Conservation (phyloP, 2,888 invertebrate species). For the Gerosis bhagava region DNA sequence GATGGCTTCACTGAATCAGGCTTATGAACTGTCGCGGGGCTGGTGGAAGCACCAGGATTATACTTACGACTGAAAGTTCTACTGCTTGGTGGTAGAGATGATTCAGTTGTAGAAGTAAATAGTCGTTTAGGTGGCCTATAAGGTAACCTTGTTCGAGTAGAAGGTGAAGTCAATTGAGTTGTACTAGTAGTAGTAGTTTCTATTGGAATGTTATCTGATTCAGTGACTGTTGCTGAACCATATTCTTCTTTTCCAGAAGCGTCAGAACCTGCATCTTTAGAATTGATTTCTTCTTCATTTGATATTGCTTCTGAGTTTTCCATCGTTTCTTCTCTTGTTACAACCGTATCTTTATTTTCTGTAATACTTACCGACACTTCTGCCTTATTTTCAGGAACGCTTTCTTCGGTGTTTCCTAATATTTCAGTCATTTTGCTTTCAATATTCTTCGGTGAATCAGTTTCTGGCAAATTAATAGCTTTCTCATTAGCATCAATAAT, state of each 20-base stretch:
- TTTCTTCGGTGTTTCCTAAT: background rate
- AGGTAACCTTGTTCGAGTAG: slow-evolving; percentile 58
- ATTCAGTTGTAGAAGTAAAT: slow-evolving; percentile 69
- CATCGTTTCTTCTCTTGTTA: background rate
- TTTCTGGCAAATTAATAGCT: slow-evolving; percentile 49
- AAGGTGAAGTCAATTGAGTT: slow-evolving; percentile 45
- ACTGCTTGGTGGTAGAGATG: slow-evolving; percentile 57
- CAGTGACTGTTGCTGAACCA: slow-evolving; percentile 1
- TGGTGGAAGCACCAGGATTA: slow-evolving; percentile 72
- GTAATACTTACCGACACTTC: slow-evolving; percentile 1
- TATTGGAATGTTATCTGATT: background rate
- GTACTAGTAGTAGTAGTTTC: slow-evolving; percentile 58
- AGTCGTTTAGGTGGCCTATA: slow-evolving; percentile 66
- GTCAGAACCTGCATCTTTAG: background rate
- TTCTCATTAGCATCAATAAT: slow-evolving; percentile 47
- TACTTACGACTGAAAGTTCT: slow-evolving; percentile 74
- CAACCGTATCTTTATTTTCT: background rate
- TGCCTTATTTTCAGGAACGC: slow-evolving; percentile 10
- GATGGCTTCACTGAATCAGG: too few species aligned
- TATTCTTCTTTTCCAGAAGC: slow-evolving; percentile 5
- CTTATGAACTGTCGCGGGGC: slow-evolving; percentile 62
- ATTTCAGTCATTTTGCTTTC: slow-evolving; percentile 11
- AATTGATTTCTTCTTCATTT: slow-evolving; percentile 3
- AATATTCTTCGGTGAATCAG: slow-evolving; percentile 33
- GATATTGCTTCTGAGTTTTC: background rate